Percentiles rank a stretch among this genome's conserved stretches.
These are phyloP conservation scores for Danio aesculapii DNA, from an alignment of 2,797 vertebrate species.

Conservation along the genomic window DNA sequence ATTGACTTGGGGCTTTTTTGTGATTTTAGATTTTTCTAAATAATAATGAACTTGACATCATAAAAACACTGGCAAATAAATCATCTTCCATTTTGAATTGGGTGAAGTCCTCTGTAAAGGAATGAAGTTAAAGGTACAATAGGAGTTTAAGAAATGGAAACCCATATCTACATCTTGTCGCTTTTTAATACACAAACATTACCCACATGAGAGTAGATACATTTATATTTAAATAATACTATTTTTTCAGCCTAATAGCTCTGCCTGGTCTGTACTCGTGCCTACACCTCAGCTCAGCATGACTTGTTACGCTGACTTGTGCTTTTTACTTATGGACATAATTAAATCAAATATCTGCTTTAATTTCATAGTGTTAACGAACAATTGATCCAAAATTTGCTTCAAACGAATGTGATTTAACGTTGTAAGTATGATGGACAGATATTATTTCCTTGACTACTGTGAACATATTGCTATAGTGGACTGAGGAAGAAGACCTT, in stretches of 20 bases:
- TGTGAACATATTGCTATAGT: conserved; percentile 96
- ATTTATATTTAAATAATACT: conserved; percentile 1
- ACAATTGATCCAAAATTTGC: neutral
- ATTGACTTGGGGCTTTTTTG: conserved; percentile 10
- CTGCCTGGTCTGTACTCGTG: too few relatives aligned
- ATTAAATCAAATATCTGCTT: neutral
- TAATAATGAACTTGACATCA: neutral
- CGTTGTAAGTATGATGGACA: neutral
- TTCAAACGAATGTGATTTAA: neutral
- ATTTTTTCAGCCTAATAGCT: neutral
- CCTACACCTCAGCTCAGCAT: neutral
- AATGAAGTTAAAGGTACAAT: conserved; percentile 1
- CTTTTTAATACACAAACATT: neutral
- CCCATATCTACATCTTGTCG: neutral
- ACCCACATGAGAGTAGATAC: neutral
- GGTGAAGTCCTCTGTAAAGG: neutral
- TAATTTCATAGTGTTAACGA: neutral
- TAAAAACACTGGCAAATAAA: conserved; percentile 1
- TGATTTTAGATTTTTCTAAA: neutral
- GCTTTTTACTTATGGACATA: neutral
- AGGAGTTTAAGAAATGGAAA: neutral
- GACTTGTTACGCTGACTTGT: neutral
- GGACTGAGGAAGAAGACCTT: conserved; percentile 97
- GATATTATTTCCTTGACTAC: conserved; percentile 83
- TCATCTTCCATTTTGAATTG: conserved; percentile 3